Evolutionary conservation across 2,888 invertebrate genomes (phyloP), one percentile per base, ranked within the genome.

Genomic region (Elegia similella): DNA sequence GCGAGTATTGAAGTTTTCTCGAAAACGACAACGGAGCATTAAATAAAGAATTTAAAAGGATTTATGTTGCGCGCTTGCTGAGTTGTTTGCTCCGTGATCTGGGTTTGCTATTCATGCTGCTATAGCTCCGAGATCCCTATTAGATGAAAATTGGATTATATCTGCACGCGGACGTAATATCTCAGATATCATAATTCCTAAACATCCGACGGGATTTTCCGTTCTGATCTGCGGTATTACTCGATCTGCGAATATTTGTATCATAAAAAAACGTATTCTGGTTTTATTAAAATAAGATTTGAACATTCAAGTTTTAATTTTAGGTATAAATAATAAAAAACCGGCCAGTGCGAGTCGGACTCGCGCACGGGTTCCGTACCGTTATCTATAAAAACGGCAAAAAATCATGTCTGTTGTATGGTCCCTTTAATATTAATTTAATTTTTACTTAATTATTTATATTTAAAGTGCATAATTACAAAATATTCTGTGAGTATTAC

Each of bases 31-130:
- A 54, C 55, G 55, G 17, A 52, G 56, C 59, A 57, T 42, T 42
- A 57, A 58, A 64, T 64, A 64, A 66, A 66, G 59, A 61, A 62
- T 64, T 62, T 62, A 61, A 59, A 54, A 38, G 56, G 62, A 61
- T 58, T 57, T 54, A 58, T 59, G 56, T 30, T 58, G 42, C 54
- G 29, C 42, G 52, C 54, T 55, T 59, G 57, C 48, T 61, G 52
- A 61, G 57, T 60, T 59, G 58, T 56, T 62, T 44, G 50, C 34
- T 58, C 38, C 43, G 53, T 57, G 52, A 59, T 59, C 57, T 57
- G 48, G 57, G 54, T 34, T 10, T 1, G 30, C 32, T 16, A 48
- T 42, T 46, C 2, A n/a, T 46, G 12, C 17, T 34, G 32, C 34
- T 50, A 3, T 50, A 32, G 16, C 48, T 34, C 3, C 7, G 8